These are phyloP conservation scores for Bombus affinis DNA, from an alignment of 1,140 invertebrate species.

Conservation along the genomic window DNA sequence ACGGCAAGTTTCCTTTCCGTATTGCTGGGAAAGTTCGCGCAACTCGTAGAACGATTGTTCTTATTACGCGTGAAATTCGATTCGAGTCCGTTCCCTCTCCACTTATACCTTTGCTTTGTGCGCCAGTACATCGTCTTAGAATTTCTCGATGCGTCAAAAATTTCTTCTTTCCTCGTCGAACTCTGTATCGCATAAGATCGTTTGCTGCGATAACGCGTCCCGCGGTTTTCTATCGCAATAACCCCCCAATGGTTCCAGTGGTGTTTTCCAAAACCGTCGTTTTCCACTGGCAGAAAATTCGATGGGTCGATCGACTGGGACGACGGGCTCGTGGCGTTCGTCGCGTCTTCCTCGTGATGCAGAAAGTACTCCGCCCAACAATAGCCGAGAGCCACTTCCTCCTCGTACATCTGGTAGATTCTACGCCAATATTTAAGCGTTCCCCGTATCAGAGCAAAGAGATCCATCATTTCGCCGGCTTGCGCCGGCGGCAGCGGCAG, in stretches of 20 bases:
- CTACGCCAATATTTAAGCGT: conserved; percentile 58
- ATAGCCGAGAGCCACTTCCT: conserved; percentile 63
- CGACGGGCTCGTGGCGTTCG: not conserved
- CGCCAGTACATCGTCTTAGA: too few relatives aligned
- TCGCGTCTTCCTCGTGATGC: not conserved
- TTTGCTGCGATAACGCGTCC: fast-evolving
- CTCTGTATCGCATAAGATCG: not conserved
- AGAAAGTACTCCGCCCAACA: conserved; percentile 65
- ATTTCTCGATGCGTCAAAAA: too few relatives aligned
- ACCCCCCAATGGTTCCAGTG: not conserved
- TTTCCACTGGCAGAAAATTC: not conserved
- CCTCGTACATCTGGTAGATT: conserved; percentile 57
- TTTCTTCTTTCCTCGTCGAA: not conserved
- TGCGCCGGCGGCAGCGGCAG: not conserved
- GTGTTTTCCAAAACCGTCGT: not conserved
- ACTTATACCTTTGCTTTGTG: too few relatives aligned
- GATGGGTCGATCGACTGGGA: too few relatives aligned
- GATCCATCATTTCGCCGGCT: conserved; percentile 23
- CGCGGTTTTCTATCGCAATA: not conserved
- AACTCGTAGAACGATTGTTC: too few relatives aligned
- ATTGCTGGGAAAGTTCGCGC: too few relatives aligned
- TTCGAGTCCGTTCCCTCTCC: too few relatives aligned
- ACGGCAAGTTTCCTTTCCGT: too few relatives aligned
- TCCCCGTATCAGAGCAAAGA: conserved; percentile 23
- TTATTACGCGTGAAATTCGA: too few relatives aligned